Percentiles rank a stretch among this genome's conserved stretches.
These are phyloP conservation scores for Achatina immaculata DNA, from an alignment of 1,140 invertebrate genomes.

Conservation along the genomic window DNA sequence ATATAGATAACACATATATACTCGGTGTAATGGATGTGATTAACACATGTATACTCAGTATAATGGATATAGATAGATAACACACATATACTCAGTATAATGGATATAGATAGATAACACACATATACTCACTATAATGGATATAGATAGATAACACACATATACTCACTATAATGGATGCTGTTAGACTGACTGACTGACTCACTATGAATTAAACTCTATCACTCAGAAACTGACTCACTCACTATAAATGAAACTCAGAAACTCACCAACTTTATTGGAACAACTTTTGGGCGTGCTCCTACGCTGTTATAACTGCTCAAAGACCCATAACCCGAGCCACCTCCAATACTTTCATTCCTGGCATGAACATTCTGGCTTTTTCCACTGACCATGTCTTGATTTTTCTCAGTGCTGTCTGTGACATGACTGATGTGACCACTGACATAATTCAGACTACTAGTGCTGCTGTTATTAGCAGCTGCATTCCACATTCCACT, in stretches of 20 bases:
- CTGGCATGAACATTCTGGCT: conserved; percentile 50
- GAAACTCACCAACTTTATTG: background rate
- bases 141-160: too few relatives aligned
- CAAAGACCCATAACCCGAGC: conserved; percentile 63
- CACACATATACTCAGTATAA: too few relatives aligned
- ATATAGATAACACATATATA: too few relatives aligned
- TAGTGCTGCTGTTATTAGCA: conserved; percentile 2
- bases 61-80: too few relatives aligned
- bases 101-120: background rate
- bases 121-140: too few relatives aligned
- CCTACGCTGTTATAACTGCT: conserved; percentile 50
- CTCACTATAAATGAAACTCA: too few relatives aligned
- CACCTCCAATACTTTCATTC: conserved; percentile 57
- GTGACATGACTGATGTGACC: background rate
- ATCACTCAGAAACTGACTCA: too few relatives aligned
- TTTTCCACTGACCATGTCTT: conserved; percentile 16
- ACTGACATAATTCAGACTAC: background rate
- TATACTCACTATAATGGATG: too few relatives aligned
- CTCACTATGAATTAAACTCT: too few relatives aligned
- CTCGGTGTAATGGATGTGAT: too few relatives aligned
- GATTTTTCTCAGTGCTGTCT: background rate
- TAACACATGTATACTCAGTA: too few relatives aligned
- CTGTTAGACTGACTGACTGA: too few relatives aligned
- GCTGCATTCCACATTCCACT: conserved; percentile 58
- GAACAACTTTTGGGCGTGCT: conserved; percentile 52